A percentile compares a stretch with the other conserved stretches of the same genome.
Evolutionary conservation across 2,113 vertebrate species (phyloP).

Genomic region (Amblyopsis rosae): DNA sequence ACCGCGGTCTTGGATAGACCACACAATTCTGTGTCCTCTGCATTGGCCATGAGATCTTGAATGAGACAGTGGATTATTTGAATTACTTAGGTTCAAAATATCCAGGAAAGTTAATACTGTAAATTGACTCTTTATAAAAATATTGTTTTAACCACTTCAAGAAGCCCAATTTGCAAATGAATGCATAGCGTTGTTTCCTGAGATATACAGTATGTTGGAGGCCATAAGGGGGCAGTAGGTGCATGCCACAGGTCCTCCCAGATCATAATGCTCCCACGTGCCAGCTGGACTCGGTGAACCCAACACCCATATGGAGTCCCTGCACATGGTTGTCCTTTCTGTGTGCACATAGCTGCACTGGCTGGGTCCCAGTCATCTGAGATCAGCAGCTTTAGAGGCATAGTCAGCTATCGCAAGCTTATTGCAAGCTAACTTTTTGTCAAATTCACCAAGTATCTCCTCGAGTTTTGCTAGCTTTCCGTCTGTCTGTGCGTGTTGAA

Average conservation of each 20-base stretch:
- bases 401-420: neutral
- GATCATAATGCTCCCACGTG: constrained; percentile 52
- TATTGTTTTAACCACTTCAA: neutral
- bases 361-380: constrained; percentile 47
- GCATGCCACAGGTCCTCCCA: constrained; percentile 11
- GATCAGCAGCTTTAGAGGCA: constrained; percentile 30
- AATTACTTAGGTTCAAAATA: neutral
- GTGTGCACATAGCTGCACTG: constrained; percentile 69
- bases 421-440: neutral
- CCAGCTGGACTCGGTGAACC: constrained; percentile 74
- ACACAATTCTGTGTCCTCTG: too few species aligned
- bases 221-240: constrained; percentile 65
- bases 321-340: constrained; percentile 74
- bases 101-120: neutral
- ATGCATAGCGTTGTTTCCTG: neutral
- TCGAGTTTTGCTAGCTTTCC: too few species aligned
- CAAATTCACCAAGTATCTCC: too few species aligned
- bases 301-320: constrained; percentile 74
- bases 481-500: neutral
- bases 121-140: too few species aligned
- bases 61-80: too few species aligned
- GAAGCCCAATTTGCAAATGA: neutral
- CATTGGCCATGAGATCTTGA: too few species aligned
- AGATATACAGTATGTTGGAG: constrained; percentile 2
- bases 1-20: too few species aligned